Conservation (phyloP, 92 coral and sea anemone genomes). For the Ricordea florida region DNA sequence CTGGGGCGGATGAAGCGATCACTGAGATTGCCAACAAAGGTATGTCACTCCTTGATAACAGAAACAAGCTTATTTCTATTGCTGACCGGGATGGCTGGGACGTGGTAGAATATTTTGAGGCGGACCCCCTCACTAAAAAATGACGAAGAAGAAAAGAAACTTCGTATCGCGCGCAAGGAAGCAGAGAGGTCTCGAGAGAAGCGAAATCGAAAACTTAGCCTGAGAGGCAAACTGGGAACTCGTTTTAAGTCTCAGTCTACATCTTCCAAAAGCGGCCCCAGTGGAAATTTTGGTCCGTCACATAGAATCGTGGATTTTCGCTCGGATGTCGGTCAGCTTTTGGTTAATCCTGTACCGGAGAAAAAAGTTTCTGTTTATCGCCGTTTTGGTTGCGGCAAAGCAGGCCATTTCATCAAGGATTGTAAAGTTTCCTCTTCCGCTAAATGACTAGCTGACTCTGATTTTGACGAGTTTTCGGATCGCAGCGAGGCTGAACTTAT, state of each 20-base stretch:
- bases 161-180: conserved; percentile 6
- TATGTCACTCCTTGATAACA: conserved; percentile 30
- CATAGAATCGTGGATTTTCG: conserved; percentile 36
- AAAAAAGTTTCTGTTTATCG: conserved; percentile 34
- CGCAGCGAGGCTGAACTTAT: conserved; percentile 39
- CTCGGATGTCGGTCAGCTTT: conserved; percentile 22
- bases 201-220: background rate
- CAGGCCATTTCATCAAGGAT: conserved; percentile 41
- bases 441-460: conserved; percentile 34
- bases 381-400: conserved; percentile 49
- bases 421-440: conserved; percentile 25
- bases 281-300: conserved; percentile 6
- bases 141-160: conserved; percentile 1
- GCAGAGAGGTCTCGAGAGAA: conserved; percentile 5
- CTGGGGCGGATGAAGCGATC: conserved; percentile 3
- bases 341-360: conserved; percentile 35
- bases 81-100: conserved; percentile 37
- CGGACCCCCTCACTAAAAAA: conserved; percentile 16
- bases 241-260: conserved; percentile 2
- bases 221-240: conserved; percentile 5
- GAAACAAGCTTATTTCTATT: conserved; percentile 17
- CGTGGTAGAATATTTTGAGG: conserved; percentile 16
- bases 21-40: conserved; percentile 23
- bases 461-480: background rate
- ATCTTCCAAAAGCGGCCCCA: conserved; percentile 7